Evolutionary conservation across 2,797 vertebrate species (phyloP), one percentile per base, ranked within the genome.

Genomic region (Sebastes aleutianus): DNA sequence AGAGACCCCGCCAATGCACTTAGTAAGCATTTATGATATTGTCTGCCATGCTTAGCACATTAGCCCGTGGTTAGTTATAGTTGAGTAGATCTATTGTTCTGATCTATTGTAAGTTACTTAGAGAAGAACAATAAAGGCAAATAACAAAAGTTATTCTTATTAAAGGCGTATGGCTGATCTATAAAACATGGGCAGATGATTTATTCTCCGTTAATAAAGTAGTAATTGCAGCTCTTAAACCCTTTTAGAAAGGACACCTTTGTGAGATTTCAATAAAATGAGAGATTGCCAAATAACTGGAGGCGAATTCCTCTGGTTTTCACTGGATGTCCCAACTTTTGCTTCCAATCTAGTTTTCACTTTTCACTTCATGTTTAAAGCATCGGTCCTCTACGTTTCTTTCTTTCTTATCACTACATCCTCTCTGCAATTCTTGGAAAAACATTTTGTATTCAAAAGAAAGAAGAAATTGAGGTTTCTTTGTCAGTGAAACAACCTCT

Each of bases 391-490:
- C 1, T 26, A 2, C 27, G 12, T 18, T 29, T 24, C 14, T 18
- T 1, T 75, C 16, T 64, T 5, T 61, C 7, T 61, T n/a, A 12
- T 56, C 29, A 14, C 8, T 39, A 2, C 11, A 31, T 53, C 34
- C 2, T 26, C 22, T 50, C 3, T 29, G 47, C 2, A 59, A 29
- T 18, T 16, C 34, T 27, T 18, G 7, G 16, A 2, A 27, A 36
- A 22, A 36, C 9, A 20, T 8, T 66, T 22, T 67, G 4, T 59
- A 12, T 71, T 75, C 16, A 47, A 20, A 70, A 58, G 32, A 70
- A 79, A 50, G 47, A 50, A 50, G 47, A 18, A 47, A 69, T 13
- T 4, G 3, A 64, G 9, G 7, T 88, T 88, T 85, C 74, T 78
- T 54, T 54, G 0, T 32, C 5, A 67, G 32, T 87, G 81, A 83